phyloP scores from a whole-genome alignment of 2,797 vertebrate species.

The Megalops cyprinoides region DNA sequence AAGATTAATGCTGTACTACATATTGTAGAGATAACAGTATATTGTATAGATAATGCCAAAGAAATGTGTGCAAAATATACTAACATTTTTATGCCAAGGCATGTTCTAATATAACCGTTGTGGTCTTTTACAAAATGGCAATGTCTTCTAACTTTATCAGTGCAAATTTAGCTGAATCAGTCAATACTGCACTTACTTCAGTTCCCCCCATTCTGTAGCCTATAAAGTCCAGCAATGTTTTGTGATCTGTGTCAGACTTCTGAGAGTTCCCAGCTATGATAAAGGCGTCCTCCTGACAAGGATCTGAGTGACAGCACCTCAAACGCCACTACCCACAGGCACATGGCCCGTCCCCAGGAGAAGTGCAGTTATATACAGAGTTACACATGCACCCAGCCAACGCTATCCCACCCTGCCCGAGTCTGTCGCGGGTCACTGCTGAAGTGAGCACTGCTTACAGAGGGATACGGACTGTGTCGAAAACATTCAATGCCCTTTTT shows the following conservation, averaged over 20 bases:
- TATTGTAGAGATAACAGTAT: too few species aligned
- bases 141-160: slow-evolving; percentile 2
- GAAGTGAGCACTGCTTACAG: neutral
- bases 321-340: neutral
- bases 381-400: neutral
- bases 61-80: too few species aligned
- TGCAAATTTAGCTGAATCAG: too few species aligned
- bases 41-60: too few species aligned
- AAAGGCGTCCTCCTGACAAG: slow-evolving; percentile 10
- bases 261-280: slow-evolving; percentile 6
- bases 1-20: neutral
- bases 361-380: too few species aligned
- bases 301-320: slow-evolving; percentile 4
- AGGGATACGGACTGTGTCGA: too few species aligned
- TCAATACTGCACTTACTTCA: neutral
- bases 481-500: neutral
- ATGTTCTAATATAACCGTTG: too few species aligned
- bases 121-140: too few species aligned
- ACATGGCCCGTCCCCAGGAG: neutral
- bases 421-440: neutral
- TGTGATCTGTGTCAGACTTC: neutral
- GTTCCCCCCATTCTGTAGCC: neutral
- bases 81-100: too few species aligned
- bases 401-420: neutral
- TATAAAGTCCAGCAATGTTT: neutral